Evolutionary conservation across 2,888 invertebrate species (phyloP), one percentile per base, ranked within the genome.

Genomic region (Phengaris alcon): DNA sequence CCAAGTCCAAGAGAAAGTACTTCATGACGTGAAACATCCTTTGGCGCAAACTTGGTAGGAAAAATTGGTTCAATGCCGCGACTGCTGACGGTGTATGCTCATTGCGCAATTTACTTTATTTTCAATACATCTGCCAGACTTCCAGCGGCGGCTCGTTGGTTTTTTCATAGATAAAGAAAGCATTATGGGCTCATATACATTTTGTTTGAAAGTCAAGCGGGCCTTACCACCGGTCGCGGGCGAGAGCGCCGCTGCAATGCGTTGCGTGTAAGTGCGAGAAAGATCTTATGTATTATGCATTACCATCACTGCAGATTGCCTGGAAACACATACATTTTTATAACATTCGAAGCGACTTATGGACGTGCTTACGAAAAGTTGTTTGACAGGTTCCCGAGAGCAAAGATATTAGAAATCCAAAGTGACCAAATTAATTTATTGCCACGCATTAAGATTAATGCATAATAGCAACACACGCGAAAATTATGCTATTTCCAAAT

Each of bases 281-380:
- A 88, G 48, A 87, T 88, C 84, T 82, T 80, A 88, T 90, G 86
- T 87, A 81, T 90, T 85, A 89, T 88, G 86, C 86, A 89, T 88
- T 78, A 80, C 57, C 57, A 75, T 72, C 74, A 76, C 59, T 69
- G 6, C 54, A 51, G 68, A 15, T 55, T 54, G 55, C 70, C 72
- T 74, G 74, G 64, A 72, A 57, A 72, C 46, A 46, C 46, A 48
- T 69, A 46, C 46, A 48, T 69, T 69, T 48, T 68, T n/a, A 68
- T 68, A 44, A n/a, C n/a, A 35, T 64, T 64, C 5, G 22, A 64
- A 22, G 35, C 64, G 13, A 64, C 35, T 64, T 64, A 64, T 10
- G 35, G 35, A 22, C 22, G 22, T 35, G 35, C 2, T 35, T 35
- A 35, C 35, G 35, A 35, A 35, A 35, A 35, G 35, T 4, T 35